Percentiles rank a stretch among this genome's conserved stretches.
phyloP scores from a whole-genome alignment of 2,797 vertebrate genomes.

The Myotis vivesi region DNA sequence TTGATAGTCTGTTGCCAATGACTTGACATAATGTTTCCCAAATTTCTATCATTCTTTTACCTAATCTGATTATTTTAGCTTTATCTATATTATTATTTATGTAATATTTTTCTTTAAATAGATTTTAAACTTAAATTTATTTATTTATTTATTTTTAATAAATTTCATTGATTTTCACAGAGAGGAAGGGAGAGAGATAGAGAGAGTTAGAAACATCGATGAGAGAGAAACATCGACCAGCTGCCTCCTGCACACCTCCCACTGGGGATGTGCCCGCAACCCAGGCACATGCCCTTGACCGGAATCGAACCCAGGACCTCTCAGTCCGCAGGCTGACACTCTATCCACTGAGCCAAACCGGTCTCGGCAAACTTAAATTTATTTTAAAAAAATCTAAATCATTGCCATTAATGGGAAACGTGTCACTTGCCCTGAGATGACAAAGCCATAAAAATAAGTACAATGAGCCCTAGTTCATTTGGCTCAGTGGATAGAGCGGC shows the following conservation, averaged over 20 bases:
- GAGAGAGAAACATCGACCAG: too few relatives aligned
- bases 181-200: too few relatives aligned
- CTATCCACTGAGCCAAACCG: too few relatives aligned
- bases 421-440: conserved; percentile 10
- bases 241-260: too few relatives aligned
- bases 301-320: too few relatives aligned
- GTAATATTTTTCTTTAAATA: neutral
- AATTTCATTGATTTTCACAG: too few relatives aligned
- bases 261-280: too few relatives aligned
- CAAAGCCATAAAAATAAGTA: neutral
- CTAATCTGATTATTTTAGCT: neutral
- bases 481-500: too few relatives aligned
- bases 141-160: conserved; percentile 6
- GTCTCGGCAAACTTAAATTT: conserved; percentile 16
- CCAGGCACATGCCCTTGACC: too few relatives aligned
- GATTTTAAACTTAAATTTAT: neutral
- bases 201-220: too few relatives aligned
- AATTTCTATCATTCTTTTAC: neutral
- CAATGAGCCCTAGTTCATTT: too few relatives aligned
- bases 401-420: neutral
- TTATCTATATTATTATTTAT: neutral
- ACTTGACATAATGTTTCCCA: neutral
- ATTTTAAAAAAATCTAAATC: neutral
- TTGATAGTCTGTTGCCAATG: neutral
- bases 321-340: too few relatives aligned